A percentile compares a stretch with the other conserved stretches of the same genome.
These are phyloP conservation scores for Steatornis caripensis DNA, from an alignment of 2,113 vertebrate species.

Conservation along the genomic window DNA sequence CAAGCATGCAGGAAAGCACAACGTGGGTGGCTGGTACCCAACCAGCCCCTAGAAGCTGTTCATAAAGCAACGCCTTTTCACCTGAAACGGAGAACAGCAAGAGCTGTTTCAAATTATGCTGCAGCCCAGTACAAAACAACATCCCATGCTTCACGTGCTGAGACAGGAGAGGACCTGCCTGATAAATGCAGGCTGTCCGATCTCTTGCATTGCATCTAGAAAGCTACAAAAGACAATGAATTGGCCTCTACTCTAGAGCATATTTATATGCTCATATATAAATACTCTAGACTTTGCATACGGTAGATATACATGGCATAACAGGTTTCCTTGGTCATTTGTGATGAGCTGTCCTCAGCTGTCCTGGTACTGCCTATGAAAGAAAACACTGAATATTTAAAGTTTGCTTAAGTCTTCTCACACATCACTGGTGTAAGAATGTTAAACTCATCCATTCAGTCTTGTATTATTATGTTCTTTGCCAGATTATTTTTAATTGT, in stretches of 20 bases:
- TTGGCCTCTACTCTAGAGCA: background rate
- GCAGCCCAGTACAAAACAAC: background rate
- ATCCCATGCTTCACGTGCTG: background rate
- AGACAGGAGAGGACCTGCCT: background rate
- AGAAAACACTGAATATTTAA: background rate
- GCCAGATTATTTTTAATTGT: background rate
- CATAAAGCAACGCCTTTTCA: background rate
- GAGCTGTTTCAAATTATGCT: background rate
- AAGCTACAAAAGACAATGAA: background rate
- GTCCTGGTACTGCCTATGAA: background rate
- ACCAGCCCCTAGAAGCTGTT: background rate
- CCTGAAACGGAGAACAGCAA: background rate
- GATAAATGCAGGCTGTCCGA: background rate
- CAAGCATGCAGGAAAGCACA: background rate
- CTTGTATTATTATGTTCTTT: background rate
- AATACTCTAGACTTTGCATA: background rate
- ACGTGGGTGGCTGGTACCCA: background rate
- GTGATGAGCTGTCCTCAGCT: background rate
- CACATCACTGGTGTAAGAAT: background rate
- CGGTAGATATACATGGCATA: background rate
- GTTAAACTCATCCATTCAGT: background rate
- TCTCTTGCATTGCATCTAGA: background rate
- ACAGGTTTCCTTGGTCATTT: background rate
- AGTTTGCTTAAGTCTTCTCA: background rate
- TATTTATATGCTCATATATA: background rate